Evolutionary conservation across 1,140 invertebrate genomes (phyloP), one percentile per base, ranked within the genome.

Genomic region (Sycophaga agraensis): DNA sequence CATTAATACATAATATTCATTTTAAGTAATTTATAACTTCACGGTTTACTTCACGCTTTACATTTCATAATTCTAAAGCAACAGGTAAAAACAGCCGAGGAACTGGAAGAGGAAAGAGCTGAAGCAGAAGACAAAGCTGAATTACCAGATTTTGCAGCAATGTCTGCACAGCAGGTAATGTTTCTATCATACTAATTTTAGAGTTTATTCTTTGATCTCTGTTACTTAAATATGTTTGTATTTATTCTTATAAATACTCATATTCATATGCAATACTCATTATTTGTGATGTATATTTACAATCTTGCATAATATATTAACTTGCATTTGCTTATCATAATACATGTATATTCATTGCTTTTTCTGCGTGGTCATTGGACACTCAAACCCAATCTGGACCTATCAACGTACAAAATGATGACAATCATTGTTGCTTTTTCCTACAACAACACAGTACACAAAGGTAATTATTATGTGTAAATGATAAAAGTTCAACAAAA

Each of bases 81-180:
- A 28, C 28, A 19, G 16, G 51, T 42, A n/a, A 54, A 54, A 54
- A 80, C 78, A 11, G 73, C 69, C 0, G 78, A 80, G 54, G 77
- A 81, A 39, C 66, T 81, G 1, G 78, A 80, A 67, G 79, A 81
- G 43, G 81, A 84, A 66, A 75, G 75, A 67, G 76, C 77, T 61
- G 75, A 75, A 17, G 76, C 73, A 4, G 81, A 80, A 50, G 77
- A 82, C 67, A 69, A 70, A 59, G 76, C 77, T 57, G 77, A 81
- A 66, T 66, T 81, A 43, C 78, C 80, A 53, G 77, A 83, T 68
- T 81, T 82, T 67, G 65, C 81, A 59, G 78, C 80, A 22, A 81
- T 83, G 76, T 70, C 80, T 54, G 71, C 80, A 1, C 80, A 82
- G 24, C 84, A 84, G 82, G 84, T 84, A 79, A 76, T 50, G 8